Base-by-base conservation (phyloP, 64 coral and sea anemone species). In the Catalaphyllia jardinei region DNA sequence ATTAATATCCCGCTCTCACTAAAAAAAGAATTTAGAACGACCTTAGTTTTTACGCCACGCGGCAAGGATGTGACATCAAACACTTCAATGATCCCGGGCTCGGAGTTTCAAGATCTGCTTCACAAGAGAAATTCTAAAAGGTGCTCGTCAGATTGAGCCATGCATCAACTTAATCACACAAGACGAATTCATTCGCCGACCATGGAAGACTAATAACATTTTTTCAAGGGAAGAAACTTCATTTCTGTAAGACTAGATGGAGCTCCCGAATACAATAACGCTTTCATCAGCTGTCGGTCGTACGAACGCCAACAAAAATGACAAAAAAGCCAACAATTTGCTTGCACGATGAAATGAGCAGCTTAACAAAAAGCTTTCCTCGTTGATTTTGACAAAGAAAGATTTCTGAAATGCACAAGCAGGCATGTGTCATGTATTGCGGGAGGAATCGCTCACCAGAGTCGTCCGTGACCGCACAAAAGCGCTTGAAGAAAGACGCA, bases 221-320 rank as follows among this genome's bases (percentile, higher is more conserved):
- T 35, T 39, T 27, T 69, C 22, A 65, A 4, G 61, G 18, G 33
- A n/a, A n/a, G n/a, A 39, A 42, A 65, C 9, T 18, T 18, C 14
- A 31, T 61, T 78, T n/a, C 20, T 39, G 17, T 35, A 63, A 64
- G 55, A 20, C 65, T 9, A 14, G 22, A 25, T 84, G 31, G 33
- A 27, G 19, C 31, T 67, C 15, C 10, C 54, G 81, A 71, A 85
- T 67, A 85, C 81, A 85, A 85, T 85, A 71, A 85, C 17, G 33
- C 81, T 67, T 85, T 85, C 62, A 85, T 85, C n/a, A 0, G 35
- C 25, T 29, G 63, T 30, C 31, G 29, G 33, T 22, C 33, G 1
- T 11, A 24, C 51, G 28, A 85, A 85, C 20, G 24, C 8, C 22
- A 69, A 17, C 81, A 28, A 69, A 38, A 69, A 85, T 85, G 49